Percentiles rank a stretch among this genome's conserved stretches.
These are phyloP conservation scores for Melipona beecheii DNA, from an alignment of 2,888 invertebrate genomes.

Conservation along the genomic window DNA sequence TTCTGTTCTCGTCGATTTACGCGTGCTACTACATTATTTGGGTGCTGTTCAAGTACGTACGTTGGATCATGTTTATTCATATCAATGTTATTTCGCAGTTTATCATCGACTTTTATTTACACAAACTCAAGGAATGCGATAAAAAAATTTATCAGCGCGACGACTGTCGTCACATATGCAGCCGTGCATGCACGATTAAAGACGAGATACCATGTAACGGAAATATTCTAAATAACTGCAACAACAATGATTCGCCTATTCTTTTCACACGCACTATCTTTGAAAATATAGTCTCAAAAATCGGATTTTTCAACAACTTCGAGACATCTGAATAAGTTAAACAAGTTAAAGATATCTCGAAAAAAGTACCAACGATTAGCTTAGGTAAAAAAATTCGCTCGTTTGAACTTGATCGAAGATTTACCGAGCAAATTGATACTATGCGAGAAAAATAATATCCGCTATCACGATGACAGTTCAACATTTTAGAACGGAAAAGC, in stretches of 20 bases:
- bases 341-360: too few relatives aligned
- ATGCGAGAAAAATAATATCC: neutral
- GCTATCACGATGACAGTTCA: neutral
- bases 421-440: neutral
- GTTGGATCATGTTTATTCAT: slow-evolving; percentile 8
- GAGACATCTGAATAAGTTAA: neutral
- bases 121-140: neutral
- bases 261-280: neutral
- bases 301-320: neutral
- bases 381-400: slow-evolving; percentile 1
- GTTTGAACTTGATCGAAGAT: neutral
- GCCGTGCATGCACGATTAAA: neutral
- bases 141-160: neutral
- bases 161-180: neutral
- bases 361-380: neutral
- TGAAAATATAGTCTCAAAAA: neutral
- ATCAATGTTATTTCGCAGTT: too few relatives aligned
- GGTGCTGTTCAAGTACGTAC: slow-evolving; percentile 93
- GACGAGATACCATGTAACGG: neutral
- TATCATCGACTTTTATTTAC: neutral
- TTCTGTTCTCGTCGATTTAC: slow-evolving; percentile 92
- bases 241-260: neutral
- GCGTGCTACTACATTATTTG: slow-evolving; percentile 97
- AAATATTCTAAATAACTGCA: neutral
- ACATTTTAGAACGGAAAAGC: neutral